These are phyloP conservation scores for Anoplolepis gracilipes DNA, from an alignment of 1,140 invertebrate species.

Conservation along the genomic window DNA sequence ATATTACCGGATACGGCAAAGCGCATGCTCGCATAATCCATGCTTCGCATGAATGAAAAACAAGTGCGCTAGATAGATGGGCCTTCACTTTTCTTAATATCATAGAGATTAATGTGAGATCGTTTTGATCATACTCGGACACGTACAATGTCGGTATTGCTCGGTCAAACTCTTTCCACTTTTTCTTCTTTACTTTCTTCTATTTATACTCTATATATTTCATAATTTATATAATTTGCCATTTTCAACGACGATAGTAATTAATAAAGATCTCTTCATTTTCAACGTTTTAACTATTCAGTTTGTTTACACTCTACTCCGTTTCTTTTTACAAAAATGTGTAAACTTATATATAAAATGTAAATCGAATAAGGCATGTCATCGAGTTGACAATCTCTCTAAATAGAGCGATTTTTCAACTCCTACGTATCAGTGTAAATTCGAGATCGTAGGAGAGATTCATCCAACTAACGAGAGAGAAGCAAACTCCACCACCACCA, in stretches of 20 bases:
- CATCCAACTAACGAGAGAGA: not conserved
- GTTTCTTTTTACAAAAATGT: not conserved
- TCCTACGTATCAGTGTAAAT: not conserved
- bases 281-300: not conserved
- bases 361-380: not conserved
- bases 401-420: not conserved
- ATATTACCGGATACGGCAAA: conserved; percentile 42
- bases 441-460: not conserved
- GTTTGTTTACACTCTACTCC: not conserved
- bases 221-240: too few species aligned
- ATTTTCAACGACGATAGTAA: not conserved
- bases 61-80: conserved; percentile 32
- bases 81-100: conserved; percentile 46
- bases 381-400: not conserved
- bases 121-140: conserved; percentile 8
- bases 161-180: not conserved
- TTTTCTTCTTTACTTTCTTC: not conserved
- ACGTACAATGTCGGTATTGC: not conserved
- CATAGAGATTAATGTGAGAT: conserved; percentile 19
- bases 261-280: not conserved
- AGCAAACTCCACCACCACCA: not conserved
- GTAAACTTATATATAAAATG: not conserved
- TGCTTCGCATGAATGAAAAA: conserved; percentile 44
- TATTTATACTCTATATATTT: not conserved
- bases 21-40: conserved; percentile 40